Percentiles rank a stretch among this genome's conserved stretches.
Conservation (phyloP, 2,797 vertebrate genomes). For the Lerista edwardsae region DNA sequence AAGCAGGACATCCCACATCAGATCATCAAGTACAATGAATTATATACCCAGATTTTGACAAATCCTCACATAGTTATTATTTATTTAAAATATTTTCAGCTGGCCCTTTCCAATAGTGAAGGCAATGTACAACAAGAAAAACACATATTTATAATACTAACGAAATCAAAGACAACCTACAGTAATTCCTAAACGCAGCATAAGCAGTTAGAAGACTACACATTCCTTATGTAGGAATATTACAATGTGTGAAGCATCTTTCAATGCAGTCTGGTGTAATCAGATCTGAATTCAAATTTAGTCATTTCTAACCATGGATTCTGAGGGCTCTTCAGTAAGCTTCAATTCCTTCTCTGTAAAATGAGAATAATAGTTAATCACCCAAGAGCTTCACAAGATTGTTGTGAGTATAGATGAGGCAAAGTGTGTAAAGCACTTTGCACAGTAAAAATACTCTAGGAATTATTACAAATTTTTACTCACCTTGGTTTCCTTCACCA, state of each 20-base stretch:
- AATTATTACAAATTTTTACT: slow-evolving; percentile 17
- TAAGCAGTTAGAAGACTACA: neutral
- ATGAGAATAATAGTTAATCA: neutral
- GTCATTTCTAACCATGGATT: neutral
- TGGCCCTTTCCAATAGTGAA: neutral
- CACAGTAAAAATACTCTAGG: neutral
- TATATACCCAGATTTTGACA: neutral
- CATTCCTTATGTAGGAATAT: neutral
- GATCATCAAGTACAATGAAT: neutral
- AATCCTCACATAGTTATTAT: neutral
- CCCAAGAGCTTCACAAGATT: neutral
- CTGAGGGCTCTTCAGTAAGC: neutral
- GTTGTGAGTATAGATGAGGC: neutral
- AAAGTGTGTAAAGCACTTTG: neutral
- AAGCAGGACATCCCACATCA: neutral
- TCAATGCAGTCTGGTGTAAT: neutral
- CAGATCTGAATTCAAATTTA: neutral
- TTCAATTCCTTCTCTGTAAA: neutral
- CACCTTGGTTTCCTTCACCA: slow-evolving; percentile 38
- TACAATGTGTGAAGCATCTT: neutral
- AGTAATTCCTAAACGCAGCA: neutral
- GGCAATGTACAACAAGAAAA: neutral
- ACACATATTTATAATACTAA: neutral
- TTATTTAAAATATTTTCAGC: neutral
- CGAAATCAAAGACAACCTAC: neutral